Evolutionary conservation across 2,888 invertebrate genomes (phyloP).

Genomic region (Lissonota sp.): DNA sequence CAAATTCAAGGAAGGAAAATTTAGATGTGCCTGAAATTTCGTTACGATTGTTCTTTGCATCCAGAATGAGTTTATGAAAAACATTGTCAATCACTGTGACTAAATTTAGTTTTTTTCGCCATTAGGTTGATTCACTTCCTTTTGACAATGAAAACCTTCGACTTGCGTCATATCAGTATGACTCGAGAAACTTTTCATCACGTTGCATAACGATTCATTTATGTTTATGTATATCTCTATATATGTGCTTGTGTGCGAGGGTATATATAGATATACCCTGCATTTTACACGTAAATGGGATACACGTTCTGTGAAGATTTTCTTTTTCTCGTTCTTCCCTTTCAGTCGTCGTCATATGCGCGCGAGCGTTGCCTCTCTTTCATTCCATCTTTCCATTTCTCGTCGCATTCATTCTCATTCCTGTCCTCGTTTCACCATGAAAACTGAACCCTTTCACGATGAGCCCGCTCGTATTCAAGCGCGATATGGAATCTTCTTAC

Average conservation of each 20-base stretch:
- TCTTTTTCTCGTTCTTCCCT: constrained; percentile 10
- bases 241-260: too few relatives aligned
- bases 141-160: constrained; percentile 32
- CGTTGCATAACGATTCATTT: neutral
- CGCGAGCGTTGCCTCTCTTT: constrained; percentile 17
- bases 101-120: neutral
- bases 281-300: constrained; percentile 3
- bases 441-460: constrained; percentile 68
- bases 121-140: constrained; percentile 46
- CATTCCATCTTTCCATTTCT: constrained; percentile 37
- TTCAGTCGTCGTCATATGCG: constrained; percentile 33
- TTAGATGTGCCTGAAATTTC: neutral
- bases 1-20: too few relatives aligned
- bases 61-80: neutral
- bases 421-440: constrained; percentile 54
- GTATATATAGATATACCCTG: neutral
- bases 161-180: constrained; percentile 21
- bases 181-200: constrained; percentile 45
- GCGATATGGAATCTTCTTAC: constrained; percentile 59
- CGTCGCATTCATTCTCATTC: constrained; percentile 40
- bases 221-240: too few relatives aligned
- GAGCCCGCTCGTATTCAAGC: constrained; percentile 60
- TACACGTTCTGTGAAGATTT: constrained; percentile 16
- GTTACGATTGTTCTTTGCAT: neutral
- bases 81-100: neutral